These are phyloP conservation scores for Andricus curvator DNA, from an alignment of 2,888 invertebrate species.

Conservation along the genomic window DNA sequence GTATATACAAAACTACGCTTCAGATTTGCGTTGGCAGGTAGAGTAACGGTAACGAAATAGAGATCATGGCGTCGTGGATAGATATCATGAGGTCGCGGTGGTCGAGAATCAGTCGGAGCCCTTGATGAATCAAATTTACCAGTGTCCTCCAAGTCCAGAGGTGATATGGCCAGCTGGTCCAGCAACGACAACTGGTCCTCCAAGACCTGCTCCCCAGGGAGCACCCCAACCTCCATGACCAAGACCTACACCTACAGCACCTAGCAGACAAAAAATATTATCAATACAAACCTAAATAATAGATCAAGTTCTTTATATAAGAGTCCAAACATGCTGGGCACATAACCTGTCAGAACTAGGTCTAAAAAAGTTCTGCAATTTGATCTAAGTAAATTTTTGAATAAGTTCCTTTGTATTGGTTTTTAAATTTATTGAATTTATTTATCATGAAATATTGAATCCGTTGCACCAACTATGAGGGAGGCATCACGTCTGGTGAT, in stretches of 20 bases:
- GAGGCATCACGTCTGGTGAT: too few relatives aligned
- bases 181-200: constrained; percentile 72
- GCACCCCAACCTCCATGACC: constrained; percentile 65
- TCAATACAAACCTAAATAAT: background rate
- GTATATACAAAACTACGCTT: constrained; percentile 62
- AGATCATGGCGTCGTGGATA: constrained; percentile 68
- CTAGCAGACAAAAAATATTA: background rate
- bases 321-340: background rate
- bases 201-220: constrained; percentile 71
- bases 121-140: constrained; percentile 56
- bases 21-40: constrained; percentile 63
- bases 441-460: too few relatives aligned
- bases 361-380: background rate
- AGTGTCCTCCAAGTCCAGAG: constrained; percentile 58
- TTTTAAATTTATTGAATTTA: too few relatives aligned
- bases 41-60: constrained; percentile 68
- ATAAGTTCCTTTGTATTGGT: background rate
- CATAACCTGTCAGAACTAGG: background rate
- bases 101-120: constrained; percentile 59
- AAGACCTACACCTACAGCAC: constrained; percentile 13
- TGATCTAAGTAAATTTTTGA: too few relatives aligned
- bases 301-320: background rate
- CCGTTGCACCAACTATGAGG: too few relatives aligned
- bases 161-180: constrained; percentile 75
- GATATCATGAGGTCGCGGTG: constrained; percentile 59